These are phyloP conservation scores for Miichthys miiuy DNA, from an alignment of 2,797 vertebrate species.

Conservation along the genomic window DNA sequence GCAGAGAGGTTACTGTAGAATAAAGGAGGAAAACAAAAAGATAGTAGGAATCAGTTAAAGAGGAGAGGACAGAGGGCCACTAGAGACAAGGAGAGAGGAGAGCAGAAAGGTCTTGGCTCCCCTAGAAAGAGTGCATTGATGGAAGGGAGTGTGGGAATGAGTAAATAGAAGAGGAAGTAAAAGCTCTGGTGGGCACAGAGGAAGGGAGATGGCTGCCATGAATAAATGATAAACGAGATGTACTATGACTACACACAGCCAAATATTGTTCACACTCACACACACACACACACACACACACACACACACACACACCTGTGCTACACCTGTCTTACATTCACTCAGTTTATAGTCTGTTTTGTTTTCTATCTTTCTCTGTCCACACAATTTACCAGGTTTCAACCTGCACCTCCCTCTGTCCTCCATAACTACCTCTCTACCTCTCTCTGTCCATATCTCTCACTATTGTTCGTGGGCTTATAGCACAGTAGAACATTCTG, in stretches of 20 bases:
- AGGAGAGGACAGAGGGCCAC: slow-evolving; percentile 29
- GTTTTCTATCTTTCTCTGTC: slow-evolving; percentile 15
- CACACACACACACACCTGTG: background rate
- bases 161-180: slow-evolving; percentile 42
- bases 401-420: slow-evolving; percentile 21
- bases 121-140: slow-evolving; percentile 5
- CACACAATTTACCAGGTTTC: background rate
- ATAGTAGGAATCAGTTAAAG: slow-evolving; percentile 17
- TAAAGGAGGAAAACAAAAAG: slow-evolving; percentile 28
- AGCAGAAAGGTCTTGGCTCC: slow-evolving; percentile 29
- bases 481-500: slow-evolving; percentile 48
- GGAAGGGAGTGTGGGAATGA: slow-evolving; percentile 20
- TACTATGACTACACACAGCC: slow-evolving; percentile 10
- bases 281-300: slow-evolving; percentile 19
- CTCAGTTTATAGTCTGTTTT: too few relatives aligned
- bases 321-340: slow-evolving; percentile 45
- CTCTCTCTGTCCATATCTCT: slow-evolving; percentile 13
- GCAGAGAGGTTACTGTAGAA: slow-evolving; percentile 36
- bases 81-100: slow-evolving; percentile 35
- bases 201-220: slow-evolving; percentile 52
- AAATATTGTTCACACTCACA: slow-evolving; percentile 23
- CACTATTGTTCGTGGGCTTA: slow-evolving; percentile 64
- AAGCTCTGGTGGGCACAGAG: slow-evolving; percentile 50
- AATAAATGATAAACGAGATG: slow-evolving; percentile 72
- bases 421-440: slow-evolving; percentile 14